Base-by-base conservation (phyloP, 2,113 vertebrate genomes). In the Misgurnus mizolepis region DNA sequence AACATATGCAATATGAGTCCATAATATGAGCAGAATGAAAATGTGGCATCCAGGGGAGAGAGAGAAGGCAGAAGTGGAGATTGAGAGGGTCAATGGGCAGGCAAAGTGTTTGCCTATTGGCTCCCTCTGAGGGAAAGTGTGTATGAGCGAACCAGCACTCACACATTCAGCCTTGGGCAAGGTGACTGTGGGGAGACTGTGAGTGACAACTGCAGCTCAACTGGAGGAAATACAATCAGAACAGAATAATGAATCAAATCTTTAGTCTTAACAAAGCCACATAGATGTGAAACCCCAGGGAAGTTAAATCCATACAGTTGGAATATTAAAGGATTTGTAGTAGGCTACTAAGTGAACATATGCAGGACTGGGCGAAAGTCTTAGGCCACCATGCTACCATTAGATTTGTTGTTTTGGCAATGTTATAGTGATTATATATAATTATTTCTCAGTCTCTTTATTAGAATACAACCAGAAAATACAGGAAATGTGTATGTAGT, bases 41-140 rank as follows among this genome's bases (percentile, higher is more conserved):
- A 80, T 53, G 45, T 80, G 80, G 83, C 78, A 80, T 80, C 64
- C 80, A 80, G 67, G 65, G 86, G 73, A 81, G 76, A 69, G 65
- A 70, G 74, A 18, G 70, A 73, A 47, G 47, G 79, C 17, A 58
- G 40, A 65, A 80, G 83, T 86, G 84, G 71, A 81, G 70, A 81
- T 73, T 67, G 80, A 79, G 80, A 68, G 80, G 78, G 79, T 83
- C 78, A 77, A 84, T 85, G 76, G 82, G 75, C 82, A 83, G 76
- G 75, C 80, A 88, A 87, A 87, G 87, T 85, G 85, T 88, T 85
- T 86, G 87, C 75, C 85, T 80, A 86, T 86, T 86, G 87, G 86
- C 85, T 83, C 83, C 73, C 83, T 82, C 74, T 80, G 78, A 85
- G 83, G 85, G 88, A 87, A 87, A 83, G 64, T 76, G 84, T 77